Conservation (phyloP, 2,797 vertebrate genomes). For the Spondyliosoma cantharus region DNA sequence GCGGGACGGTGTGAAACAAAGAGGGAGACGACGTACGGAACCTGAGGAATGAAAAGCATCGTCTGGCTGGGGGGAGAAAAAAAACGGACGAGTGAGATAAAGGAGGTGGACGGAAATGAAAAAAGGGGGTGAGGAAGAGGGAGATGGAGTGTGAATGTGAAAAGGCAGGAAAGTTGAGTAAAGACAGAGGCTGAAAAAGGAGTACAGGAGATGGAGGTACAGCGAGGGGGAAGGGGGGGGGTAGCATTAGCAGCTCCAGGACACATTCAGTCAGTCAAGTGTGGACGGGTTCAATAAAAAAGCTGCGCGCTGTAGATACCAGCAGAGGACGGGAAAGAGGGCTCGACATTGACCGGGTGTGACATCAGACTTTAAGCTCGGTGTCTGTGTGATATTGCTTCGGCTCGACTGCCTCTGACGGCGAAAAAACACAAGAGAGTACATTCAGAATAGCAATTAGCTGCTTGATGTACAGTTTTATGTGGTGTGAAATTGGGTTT, state of each 20-base stretch:
- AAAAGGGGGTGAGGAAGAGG: slow-evolving; percentile 36
- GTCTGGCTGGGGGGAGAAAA: slow-evolving; percentile 13
- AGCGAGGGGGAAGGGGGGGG: not conserved
- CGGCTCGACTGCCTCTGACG: slow-evolving; percentile 29
- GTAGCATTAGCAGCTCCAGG: slow-evolving; percentile 50
- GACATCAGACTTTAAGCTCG: slow-evolving; percentile 47
- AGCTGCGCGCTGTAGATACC: slow-evolving; percentile 3
- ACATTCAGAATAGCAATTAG: slow-evolving; percentile 59
- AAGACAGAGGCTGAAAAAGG: slow-evolving; percentile 20
- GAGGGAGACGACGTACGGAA: slow-evolving; percentile 53
- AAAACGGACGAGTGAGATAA: slow-evolving; percentile 38
- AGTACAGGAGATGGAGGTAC: slow-evolving; percentile 29
- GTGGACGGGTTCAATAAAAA: slow-evolving; percentile 48
- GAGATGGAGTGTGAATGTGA: slow-evolving; percentile 51
- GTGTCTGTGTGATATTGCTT: slow-evolving; percentile 36
- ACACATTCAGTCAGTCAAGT: slow-evolving; percentile 33
- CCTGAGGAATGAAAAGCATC: slow-evolving; percentile 47
- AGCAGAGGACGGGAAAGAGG: slow-evolving; percentile 20
- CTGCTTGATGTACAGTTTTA: slow-evolving; percentile 70
- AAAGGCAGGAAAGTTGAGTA: slow-evolving; percentile 17
- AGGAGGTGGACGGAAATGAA: slow-evolving; percentile 54
- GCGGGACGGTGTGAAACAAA: slow-evolving; percentile 28
- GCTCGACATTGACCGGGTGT: slow-evolving; percentile 30
- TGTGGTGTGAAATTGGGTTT: slow-evolving; percentile 71
- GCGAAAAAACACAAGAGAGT: slow-evolving; percentile 25